These are phyloP conservation scores for Thalassarche chlororhynchos DNA, from an alignment of 2,113 vertebrate genomes.

Conservation along the genomic window DNA sequence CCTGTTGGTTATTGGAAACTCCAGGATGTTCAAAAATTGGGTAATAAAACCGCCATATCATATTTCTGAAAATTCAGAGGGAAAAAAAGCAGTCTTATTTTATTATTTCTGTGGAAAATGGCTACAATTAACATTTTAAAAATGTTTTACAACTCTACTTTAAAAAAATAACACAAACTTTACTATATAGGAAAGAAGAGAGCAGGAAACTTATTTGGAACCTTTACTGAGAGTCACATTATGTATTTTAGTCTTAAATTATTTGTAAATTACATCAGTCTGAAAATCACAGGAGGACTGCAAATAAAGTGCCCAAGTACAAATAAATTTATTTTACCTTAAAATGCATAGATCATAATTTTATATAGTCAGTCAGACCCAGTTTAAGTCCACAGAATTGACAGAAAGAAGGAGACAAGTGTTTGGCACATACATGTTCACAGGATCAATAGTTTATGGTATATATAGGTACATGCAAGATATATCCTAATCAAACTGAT, in stretches of 20 bases:
- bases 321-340: background rate
- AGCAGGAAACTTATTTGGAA: background rate
- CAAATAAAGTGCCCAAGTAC: background rate
- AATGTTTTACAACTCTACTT: background rate
- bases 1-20: background rate
- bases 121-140: background rate
- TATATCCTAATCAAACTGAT: background rate
- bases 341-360: background rate
- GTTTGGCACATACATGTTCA: background rate
- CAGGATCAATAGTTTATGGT: background rate
- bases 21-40: slow-evolving; percentile 13
- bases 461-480: background rate
- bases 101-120: slow-evolving; percentile 13
- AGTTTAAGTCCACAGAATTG: background rate
- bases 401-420: background rate
- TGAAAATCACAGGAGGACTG: background rate
- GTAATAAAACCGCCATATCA: background rate
- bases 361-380: background rate
- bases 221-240: background rate
- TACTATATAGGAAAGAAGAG: background rate
- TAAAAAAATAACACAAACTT: background rate
- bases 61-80: slow-evolving; percentile 6
- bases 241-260: background rate
- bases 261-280: background rate
- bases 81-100: background rate